A percentile compares a stretch with the other conserved stretches of the same genome.
Conservation (phyloP, 1,140 invertebrate species). For the Lepidurus apus region DNA sequence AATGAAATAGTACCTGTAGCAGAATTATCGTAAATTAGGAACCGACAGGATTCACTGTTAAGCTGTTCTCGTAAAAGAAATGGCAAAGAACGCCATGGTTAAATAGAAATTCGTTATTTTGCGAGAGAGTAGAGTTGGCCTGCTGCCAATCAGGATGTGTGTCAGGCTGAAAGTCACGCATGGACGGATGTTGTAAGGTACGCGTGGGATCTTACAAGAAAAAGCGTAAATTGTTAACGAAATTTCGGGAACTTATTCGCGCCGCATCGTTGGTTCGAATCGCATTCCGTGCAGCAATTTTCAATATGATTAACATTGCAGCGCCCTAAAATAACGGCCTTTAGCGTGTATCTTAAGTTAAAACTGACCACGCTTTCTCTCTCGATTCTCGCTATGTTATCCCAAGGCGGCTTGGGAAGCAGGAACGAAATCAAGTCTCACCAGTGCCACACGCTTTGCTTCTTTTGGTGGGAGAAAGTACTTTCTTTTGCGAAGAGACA, state of each 20-base stretch:
- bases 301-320: too few relatives aligned
- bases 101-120: background rate
- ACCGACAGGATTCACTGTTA: too few relatives aligned
- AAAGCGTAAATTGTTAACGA: background rate
- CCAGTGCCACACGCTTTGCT: background rate
- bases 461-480: slow-evolving; percentile 1
- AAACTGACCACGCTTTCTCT: background rate
- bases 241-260: background rate
- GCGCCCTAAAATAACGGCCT: background rate
- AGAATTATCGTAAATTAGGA: too few relatives aligned
- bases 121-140: background rate
- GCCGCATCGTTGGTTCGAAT: too few relatives aligned
- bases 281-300: too few relatives aligned
- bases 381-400: background rate
- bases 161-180: slow-evolving; percentile 13
- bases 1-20: too few relatives aligned
- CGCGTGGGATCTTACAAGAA: background rate
- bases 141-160: background rate
- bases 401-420: background rate
- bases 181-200: background rate
- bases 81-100: background rate
- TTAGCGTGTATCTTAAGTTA: background rate
- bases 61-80: too few relatives aligned
- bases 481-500: background rate
- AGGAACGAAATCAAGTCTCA: background rate